These are phyloP conservation scores for Thecophora atra DNA, from an alignment of 2,888 invertebrate genomes.

Conservation along the genomic window DNA sequence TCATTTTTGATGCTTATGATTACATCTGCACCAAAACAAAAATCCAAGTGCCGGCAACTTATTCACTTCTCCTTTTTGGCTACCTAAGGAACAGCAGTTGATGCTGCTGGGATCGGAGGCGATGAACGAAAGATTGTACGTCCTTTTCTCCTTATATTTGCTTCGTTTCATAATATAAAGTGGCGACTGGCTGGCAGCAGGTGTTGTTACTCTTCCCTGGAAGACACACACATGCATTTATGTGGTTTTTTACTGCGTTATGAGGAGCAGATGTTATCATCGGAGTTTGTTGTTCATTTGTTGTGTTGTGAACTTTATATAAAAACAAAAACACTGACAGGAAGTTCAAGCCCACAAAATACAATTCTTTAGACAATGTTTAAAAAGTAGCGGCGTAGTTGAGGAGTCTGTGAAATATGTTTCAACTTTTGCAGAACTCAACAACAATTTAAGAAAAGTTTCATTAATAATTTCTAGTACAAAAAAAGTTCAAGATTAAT, in stretches of 20 bases:
- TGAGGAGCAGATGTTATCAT: slow-evolving; percentile 12
- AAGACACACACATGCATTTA: too few species aligned
- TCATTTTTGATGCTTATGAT: slow-evolving; percentile 5
- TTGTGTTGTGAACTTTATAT: background rate
- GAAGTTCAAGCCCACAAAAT: background rate
- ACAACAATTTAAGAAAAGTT: too few species aligned
- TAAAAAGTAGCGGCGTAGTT: too few species aligned
- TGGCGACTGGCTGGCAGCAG: background rate
- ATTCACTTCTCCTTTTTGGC: background rate
- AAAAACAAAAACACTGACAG: background rate
- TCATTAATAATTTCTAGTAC: too few species aligned
- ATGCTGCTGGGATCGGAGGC: background rate
- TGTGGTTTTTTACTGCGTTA: background rate
- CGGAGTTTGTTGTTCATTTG: background rate
- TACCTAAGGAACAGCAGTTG: slow-evolving; percentile 3
- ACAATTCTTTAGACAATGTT: too few species aligned
- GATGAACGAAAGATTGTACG: background rate
- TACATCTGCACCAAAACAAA: slow-evolving; percentile 18
- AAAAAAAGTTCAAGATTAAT: too few species aligned
- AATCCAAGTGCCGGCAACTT: slow-evolving; percentile 21
- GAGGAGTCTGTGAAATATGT: too few species aligned
- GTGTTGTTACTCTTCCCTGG: too few species aligned
- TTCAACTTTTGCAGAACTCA: too few species aligned
- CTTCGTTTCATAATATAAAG: too few species aligned
- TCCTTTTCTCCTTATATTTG: too few species aligned